Evolutionary conservation across 2,113 vertebrate genomes (phyloP), one percentile per base, ranked within the genome.

Genomic region (Carettochelys insculpta): DNA sequence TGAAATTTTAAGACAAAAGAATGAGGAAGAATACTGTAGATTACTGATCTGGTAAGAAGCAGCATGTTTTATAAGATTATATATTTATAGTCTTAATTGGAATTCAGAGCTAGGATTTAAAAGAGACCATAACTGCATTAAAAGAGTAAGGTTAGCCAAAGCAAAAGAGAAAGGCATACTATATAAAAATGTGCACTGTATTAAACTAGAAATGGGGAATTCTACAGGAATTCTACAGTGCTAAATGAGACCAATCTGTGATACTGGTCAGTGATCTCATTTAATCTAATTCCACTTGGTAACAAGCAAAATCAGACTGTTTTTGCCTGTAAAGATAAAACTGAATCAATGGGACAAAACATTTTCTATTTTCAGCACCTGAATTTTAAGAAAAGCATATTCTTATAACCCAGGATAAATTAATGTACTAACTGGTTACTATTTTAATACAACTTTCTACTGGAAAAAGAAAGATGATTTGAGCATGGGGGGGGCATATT

Each of bases 111-210:
- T 31, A 86, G 24, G 16, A 50, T 85, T 87, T 85, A 86, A 73
- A 11, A 84, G 16, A 86, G 83, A 79, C 34, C 80, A 91, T 38
- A 51, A 4, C 51, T 47, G 51, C 31, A 19, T 80, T 83, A 78
- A 89, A 8, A 92, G 85, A 89, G 1, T 17, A 54, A 84, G 83
- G 88, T 86, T 95, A 95, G 88, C 85, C 25, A 89, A 90, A 85
- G 73, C 6, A 87, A 85, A 91, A 89, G 91, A 41, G 61, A 87
- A 89, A 89, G 91, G 68, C 47, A 20, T 87, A 73, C 43, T 90
- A 77, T 38, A 77, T 58, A 91, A 88, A 87, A 92, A 31, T 1
- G 22, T 52, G 47, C 50, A 83, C 81, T 8, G 51, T 12, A 51
- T 91, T 50, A 58, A 85, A 90, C 25, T 88, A 90, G n/a, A 85